phyloP scores from a whole-genome alignment of 2,888 invertebrate species.

The Coremacera marginata region DNA sequence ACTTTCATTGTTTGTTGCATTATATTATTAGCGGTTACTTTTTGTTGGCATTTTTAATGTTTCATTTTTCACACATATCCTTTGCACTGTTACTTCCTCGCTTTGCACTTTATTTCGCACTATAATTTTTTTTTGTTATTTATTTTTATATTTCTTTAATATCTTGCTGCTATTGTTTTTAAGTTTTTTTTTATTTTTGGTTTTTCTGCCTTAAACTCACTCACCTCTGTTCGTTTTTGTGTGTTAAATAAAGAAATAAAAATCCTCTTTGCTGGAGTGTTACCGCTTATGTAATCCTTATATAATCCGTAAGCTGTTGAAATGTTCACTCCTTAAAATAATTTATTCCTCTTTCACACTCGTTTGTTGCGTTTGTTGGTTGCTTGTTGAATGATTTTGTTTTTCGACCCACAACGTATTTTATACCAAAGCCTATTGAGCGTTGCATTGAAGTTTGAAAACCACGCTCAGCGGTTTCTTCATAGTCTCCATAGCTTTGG shows the following conservation, averaged over 20 bases:
- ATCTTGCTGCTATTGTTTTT: conserved; percentile 36
- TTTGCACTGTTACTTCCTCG: neutral
- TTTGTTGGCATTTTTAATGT: conserved; percentile 16
- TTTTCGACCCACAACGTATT: conserved; percentile 55
- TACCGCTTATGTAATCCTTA: conserved; percentile 52
- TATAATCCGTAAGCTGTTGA: conserved; percentile 51
- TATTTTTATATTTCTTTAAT: conserved; percentile 14
- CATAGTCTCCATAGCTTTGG: conserved; percentile 1
- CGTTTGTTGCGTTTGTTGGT: conserved; percentile 50
- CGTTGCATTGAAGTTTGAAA: neutral
- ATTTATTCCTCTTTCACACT: conserved; percentile 53
- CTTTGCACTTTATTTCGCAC: neutral
- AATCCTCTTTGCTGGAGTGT: conserved; percentile 45
- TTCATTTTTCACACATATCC: neutral
- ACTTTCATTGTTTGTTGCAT: conserved; percentile 38
- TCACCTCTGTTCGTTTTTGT: conserved; percentile 52
- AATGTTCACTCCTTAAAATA: conserved; percentile 47
- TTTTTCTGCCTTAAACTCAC: conserved; percentile 51
- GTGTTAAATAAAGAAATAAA: conserved; percentile 42
- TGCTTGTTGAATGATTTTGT: conserved; percentile 62
- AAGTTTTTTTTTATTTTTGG: conserved; percentile 35
- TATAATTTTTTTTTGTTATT: conserved; percentile 9
- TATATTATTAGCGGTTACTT: conserved; percentile 21
- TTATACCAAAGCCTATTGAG: conserved; percentile 57
- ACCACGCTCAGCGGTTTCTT: conserved; percentile 30